Percentiles rank a stretch among this genome's conserved stretches.
phyloP scores from a whole-genome alignment of 2,888 invertebrate species.

The Troides oblongomaculatus region DNA sequence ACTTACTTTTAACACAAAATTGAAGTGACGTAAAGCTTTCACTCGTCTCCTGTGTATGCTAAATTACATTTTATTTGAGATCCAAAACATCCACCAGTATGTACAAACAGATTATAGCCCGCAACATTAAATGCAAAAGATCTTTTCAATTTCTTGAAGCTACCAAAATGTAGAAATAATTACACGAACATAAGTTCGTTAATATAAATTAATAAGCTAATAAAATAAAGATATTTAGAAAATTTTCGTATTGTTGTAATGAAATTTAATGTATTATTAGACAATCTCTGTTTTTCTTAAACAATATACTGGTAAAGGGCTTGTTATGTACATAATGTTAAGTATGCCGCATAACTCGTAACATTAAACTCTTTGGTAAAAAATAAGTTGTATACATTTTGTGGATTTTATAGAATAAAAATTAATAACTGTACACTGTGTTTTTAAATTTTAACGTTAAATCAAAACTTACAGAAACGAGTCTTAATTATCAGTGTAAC shows the following conservation, averaged over 20 bases:
- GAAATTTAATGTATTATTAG: neutral
- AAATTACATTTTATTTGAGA: slow-evolving; percentile 73
- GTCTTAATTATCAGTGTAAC: too few relatives aligned
- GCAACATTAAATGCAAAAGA: neutral
- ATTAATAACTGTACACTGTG: too few relatives aligned
- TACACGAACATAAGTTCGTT: too few relatives aligned
- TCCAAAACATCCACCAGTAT: slow-evolving; percentile 51
- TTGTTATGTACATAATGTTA: neutral
- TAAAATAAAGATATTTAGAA: neutral
- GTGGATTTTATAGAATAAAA: too few relatives aligned
- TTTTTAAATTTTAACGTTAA: too few relatives aligned
- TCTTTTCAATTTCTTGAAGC: neutral
- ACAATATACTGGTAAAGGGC: neutral
- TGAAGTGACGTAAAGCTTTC: slow-evolving; percentile 78
- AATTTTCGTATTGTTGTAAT: neutral
- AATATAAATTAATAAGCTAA: neutral
- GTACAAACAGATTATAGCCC: slow-evolving; percentile 28
- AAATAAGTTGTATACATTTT: too few relatives aligned
- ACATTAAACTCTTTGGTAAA: too few relatives aligned
- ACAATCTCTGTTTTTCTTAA: neutral
- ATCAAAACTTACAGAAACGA: too few relatives aligned
- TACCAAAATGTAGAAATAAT: neutral
- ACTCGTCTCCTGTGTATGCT: slow-evolving; percentile 70
- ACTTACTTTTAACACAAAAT: slow-evolving; percentile 78
- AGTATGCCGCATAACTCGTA: too few relatives aligned